These are phyloP conservation scores for Caenorhabditis tropicalis DNA, from an alignment of 1,140 invertebrate species.

Conservation along the genomic window DNA sequence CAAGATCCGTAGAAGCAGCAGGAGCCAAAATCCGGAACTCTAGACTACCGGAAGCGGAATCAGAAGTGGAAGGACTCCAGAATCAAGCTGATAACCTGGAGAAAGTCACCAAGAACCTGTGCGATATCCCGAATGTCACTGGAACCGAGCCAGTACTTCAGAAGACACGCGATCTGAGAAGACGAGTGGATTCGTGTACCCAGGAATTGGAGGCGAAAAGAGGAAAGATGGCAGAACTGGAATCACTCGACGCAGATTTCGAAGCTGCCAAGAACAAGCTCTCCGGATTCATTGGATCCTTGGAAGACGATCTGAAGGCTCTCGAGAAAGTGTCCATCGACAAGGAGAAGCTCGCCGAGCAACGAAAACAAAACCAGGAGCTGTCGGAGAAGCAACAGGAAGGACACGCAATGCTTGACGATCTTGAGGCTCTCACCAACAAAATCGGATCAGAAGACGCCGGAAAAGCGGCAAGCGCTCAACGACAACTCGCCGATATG, in stretches of 20 bases:
- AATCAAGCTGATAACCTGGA: neutral
- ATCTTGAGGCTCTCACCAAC: neutral
- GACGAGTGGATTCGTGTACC: neutral
- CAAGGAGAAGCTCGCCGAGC: neutral
- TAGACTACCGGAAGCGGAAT: neutral
- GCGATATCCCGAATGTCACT: constrained; percentile 41
- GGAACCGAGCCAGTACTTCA: constrained; percentile 19
- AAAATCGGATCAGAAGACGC: neutral
- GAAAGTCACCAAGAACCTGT: neutral
- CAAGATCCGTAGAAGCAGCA: neutral
- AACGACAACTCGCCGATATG: neutral
- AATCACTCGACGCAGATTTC: constrained; percentile 18
- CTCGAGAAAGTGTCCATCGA: constrained; percentile 41
- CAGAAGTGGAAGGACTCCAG: neutral
- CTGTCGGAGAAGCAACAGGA: constrained; percentile 8
- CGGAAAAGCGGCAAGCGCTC: neutral
- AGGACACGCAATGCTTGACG: constrained; percentile 1
- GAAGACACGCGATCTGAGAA: neutral
- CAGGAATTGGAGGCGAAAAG: constrained; percentile 7
- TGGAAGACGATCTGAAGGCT: constrained; percentile 15
- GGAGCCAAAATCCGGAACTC: neutral
- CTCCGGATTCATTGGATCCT: neutral
- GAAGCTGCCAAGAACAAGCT: neutral
- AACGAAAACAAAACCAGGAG: neutral
- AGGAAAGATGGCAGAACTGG: neutral